Evolutionary conservation across 2,888 invertebrate genomes (phyloP), one percentile per base, ranked within the genome.

Genomic region (Apodemia mormo): DNA sequence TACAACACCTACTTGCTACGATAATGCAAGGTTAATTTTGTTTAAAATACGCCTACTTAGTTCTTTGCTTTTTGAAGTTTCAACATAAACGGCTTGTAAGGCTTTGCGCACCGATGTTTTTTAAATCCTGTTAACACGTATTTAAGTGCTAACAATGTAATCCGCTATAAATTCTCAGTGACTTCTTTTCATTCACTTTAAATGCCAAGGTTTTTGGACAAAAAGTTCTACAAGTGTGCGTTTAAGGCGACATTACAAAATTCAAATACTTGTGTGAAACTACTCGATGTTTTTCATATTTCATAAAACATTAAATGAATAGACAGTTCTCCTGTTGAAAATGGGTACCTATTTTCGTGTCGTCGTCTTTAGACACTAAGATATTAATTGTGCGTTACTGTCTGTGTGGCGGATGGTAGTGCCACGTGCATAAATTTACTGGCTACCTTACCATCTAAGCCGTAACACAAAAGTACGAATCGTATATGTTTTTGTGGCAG

Each of bases 171-270:
- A 76, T 73, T 74, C 75, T 80, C 81, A 81, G 82, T 84, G 81
- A 83, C 83, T 82, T 87, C 81, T 85, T 82, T 85, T 87, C 80
- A 81, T 82, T 84, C 80, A 76, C 74, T 80, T 78, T 77, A 87
- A 89, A 90, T 88, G 89, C 82, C 89, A 90, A 89, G 88, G 89
- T 75, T 65, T 69, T 29, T 10, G 40, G 37, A 29, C 65, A 54
- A 49, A 65, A n/a, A 49, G 49, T 49, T 49, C n/a, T 12, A 49
- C 49, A 52, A 64, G 40, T 37, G 65, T 29, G 68, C 54, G 30
- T 43, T 49, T 22, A 65, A 37, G 29, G 29, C 37, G 29, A 65
- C 52, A 29, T 29, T 65, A 54, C 52, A 65, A 65, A 65, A 54
- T 54, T 29, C 33, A 14, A 61, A 64, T 37, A 37, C 9, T 58